phyloP scores from a whole-genome alignment of 37 sponge, comb jelly and placozoan species.

The Eunapius fragilis region DNA sequence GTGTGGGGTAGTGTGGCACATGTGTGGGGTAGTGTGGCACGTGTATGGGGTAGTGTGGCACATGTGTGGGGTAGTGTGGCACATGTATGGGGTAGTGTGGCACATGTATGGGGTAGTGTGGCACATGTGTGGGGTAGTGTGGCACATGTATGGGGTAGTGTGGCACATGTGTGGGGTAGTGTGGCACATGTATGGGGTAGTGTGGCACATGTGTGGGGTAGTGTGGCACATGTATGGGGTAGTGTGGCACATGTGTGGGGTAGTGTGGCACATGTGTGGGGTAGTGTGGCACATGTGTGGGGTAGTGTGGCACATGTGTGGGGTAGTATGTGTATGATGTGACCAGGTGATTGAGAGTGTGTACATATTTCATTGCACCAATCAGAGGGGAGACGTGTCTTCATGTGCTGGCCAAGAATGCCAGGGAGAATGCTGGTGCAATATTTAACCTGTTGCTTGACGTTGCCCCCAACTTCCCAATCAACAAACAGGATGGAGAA shows the following conservation, averaged over 20 bases:
- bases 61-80: neutral
- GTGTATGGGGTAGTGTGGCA: neutral
- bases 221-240: neutral
- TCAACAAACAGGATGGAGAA: constrained; percentile 77
- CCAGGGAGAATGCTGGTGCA: constrained; percentile 76
- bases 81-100: neutral
- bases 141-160: neutral
- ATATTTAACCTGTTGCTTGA: constrained; percentile 60
- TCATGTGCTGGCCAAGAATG: constrained; percentile 68
- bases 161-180: neutral
- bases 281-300: neutral
- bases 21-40: neutral
- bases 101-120: neutral
- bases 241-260: neutral
- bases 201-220: neutral
- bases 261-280: neutral
- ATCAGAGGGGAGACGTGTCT: constrained; percentile 83
- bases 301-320: neutral
- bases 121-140: neutral
- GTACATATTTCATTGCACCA: no score
- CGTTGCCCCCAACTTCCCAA: constrained; percentile 62
- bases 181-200: neutral
- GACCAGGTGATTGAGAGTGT: neutral
- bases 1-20: neutral
- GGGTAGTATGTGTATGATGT: neutral